Percentiles rank a stretch among this genome's conserved stretches.
These are phyloP conservation scores for Tor tambroides DNA, from an alignment of 2,113 vertebrate species.

Conservation along the genomic window DNA sequence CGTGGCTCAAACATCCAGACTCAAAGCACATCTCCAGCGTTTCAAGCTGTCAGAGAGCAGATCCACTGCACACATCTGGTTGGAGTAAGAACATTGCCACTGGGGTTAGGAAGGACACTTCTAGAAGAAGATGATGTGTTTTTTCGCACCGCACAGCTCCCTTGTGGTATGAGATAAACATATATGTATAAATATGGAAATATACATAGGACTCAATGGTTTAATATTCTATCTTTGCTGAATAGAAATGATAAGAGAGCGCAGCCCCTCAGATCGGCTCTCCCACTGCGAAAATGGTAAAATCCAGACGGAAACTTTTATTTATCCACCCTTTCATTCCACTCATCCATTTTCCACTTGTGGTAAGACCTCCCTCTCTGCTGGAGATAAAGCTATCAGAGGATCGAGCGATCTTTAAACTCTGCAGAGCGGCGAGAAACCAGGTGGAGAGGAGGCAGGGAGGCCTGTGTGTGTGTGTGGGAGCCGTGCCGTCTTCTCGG, in stretches of 20 bases:
- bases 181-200: background rate
- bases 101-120: slow-evolving; percentile 1
- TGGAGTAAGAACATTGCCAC: background rate
- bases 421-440: slow-evolving; percentile 11
- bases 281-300: background rate
- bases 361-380: slow-evolving; percentile 13
- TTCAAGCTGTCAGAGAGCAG: slow-evolving; percentile 44
- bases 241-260: background rate
- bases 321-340: slow-evolving; percentile 20
- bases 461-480: slow-evolving; percentile 6
- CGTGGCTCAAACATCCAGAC: slow-evolving; percentile 6
- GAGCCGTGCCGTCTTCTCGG: slow-evolving; percentile 19
- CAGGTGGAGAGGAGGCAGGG: slow-evolving; percentile 3
- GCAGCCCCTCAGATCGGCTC: background rate
- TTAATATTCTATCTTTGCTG: background rate
- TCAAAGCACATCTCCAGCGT: slow-evolving; percentile 34
- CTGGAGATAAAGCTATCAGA: slow-evolving; percentile 39
- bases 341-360: background rate
- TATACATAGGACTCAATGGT: too few species aligned
- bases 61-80: slow-evolving; percentile 17
- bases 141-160: slow-evolving; percentile 1
- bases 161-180: background rate
- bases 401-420: background rate
- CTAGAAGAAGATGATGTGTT: slow-evolving; percentile 15
- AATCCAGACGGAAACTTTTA: slow-evolving; percentile 31